Percentiles rank a stretch among this genome's conserved stretches.
phyloP scores from a whole-genome alignment of 2,113 vertebrate genomes.

The Scomber scombrus region DNA sequence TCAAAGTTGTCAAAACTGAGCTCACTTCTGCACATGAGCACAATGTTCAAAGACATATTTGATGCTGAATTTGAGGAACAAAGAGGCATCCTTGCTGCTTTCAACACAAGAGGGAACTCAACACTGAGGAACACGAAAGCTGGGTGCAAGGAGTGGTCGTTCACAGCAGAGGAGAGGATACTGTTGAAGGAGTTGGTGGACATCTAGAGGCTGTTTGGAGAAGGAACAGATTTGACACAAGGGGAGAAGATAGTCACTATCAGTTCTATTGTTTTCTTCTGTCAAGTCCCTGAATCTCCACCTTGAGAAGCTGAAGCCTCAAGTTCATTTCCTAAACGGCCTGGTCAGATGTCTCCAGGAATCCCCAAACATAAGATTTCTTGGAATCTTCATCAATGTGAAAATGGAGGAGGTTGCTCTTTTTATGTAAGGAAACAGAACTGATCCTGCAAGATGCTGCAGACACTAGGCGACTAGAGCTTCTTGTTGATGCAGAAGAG shows the following conservation, averaged over 20 bases:
- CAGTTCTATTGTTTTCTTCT: constrained; percentile 21
- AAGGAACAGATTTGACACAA: constrained; percentile 26
- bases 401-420: neutral
- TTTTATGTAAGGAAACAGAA: too few relatives aligned
- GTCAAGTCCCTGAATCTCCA: constrained; percentile 19
- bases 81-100: constrained; percentile 6
- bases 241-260: constrained; percentile 10
- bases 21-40: constrained; percentile 25
- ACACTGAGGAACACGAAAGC: constrained; percentile 14
- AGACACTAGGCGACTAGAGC: neutral
- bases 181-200: constrained; percentile 6
- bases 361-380: constrained; percentile 1
- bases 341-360: constrained; percentile 26
- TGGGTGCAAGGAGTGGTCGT: neutral
- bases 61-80: constrained; percentile 27
- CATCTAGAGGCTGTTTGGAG: constrained; percentile 16
- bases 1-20: constrained; percentile 27
- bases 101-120: constrained; percentile 24
- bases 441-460: neutral
- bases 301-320: constrained; percentile 28
- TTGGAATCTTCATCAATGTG: constrained; percentile 15
- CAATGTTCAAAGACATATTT: constrained; percentile 9
- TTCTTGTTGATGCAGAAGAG: neutral
- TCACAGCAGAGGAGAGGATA: constrained; percentile 18
- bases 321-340: constrained; percentile 11